Conservation (phyloP, 1,140 invertebrate genomes). For the Zelostemma sp. region DNA sequence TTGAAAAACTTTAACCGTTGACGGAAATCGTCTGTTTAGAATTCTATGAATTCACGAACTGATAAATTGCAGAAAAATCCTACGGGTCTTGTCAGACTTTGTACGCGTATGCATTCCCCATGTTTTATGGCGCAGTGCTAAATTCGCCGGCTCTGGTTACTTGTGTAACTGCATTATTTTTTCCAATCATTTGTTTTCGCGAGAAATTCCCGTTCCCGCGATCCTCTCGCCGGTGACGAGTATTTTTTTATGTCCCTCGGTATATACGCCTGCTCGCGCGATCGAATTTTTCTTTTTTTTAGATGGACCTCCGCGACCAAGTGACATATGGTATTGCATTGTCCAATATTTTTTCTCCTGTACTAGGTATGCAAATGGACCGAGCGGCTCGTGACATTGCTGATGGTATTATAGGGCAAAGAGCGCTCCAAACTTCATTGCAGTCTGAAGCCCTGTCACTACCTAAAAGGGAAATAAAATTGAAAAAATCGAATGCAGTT, state of each 20-base stretch:
- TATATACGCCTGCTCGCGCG: conserved; percentile 15
- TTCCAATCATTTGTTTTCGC: conserved; percentile 18
- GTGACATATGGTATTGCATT: conserved; percentile 27
- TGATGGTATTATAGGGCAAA: conserved; percentile 4
- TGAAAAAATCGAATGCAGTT: conserved; percentile 5
- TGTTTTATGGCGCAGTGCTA: too few species aligned
- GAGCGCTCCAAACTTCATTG: conserved; percentile 6
- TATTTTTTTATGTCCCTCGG: conserved; percentile 16
- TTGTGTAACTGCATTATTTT: conserved; percentile 8
- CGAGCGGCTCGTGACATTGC: conserved; percentile 15
- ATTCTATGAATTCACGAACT: too few species aligned
- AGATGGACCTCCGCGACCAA: conserved; percentile 11
- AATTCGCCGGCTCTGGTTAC: too few species aligned
- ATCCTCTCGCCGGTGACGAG: conserved; percentile 8
- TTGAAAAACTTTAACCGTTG: too few species aligned
- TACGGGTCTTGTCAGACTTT: too few species aligned
- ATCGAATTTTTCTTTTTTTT: conserved; percentile 22
- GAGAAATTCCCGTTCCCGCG: not conserved
- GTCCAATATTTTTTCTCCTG: conserved; percentile 26
- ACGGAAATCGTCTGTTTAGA: too few species aligned
- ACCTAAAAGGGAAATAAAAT: conserved; percentile 12
- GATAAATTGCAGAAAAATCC: too few species aligned
- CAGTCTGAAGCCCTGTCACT: conserved; percentile 3
- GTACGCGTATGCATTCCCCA: not conserved
- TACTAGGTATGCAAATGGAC: conserved; percentile 28